Evolutionary conservation across 2,797 vertebrate genomes (phyloP).

Genomic region (Naso thynnoides): DNA sequence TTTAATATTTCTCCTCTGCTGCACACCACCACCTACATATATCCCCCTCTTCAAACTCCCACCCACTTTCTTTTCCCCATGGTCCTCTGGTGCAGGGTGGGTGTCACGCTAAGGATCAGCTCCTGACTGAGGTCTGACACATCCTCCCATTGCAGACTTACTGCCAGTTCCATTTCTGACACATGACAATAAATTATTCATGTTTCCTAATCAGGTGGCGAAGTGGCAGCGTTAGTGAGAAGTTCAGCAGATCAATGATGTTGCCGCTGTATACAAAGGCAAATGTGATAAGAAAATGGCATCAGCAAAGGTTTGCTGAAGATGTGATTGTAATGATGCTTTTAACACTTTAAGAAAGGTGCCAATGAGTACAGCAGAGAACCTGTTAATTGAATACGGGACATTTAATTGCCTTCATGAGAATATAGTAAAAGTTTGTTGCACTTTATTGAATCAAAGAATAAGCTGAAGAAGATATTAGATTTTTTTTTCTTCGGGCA

Average conservation of each 20-base stretch:
- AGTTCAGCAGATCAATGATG: conserved; percentile 37
- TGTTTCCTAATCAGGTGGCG: conserved; percentile 63
- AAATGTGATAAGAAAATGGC: conserved; percentile 41
- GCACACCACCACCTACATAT: conserved; percentile 10
- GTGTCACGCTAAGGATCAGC: conserved; percentile 40
- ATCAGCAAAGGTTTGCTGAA: conserved; percentile 22
- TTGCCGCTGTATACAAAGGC: conserved; percentile 33
- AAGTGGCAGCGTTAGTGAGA: conserved; percentile 56
- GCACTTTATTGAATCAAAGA: not conserved
- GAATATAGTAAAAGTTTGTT: conserved; percentile 6
- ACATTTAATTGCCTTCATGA: not conserved
- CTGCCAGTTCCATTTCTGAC: conserved; percentile 62
- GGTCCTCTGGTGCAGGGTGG: conserved; percentile 39
- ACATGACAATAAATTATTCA: conserved; percentile 61
- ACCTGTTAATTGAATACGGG: no score
- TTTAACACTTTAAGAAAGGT: conserved; percentile 32
- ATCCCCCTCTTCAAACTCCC: conserved; percentile 16
- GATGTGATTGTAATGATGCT: conserved; percentile 26
- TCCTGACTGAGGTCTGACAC: conserved; percentile 60
- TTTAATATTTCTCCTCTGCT: conserved; percentile 37
- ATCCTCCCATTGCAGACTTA: conserved; percentile 40
- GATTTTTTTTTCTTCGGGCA: no score
- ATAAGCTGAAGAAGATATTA: no score
- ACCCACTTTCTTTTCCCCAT: conserved; percentile 25
- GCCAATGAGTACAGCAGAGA: conserved; percentile 22